Conservation (phyloP, 1,140 invertebrate genomes). For the Musca vetustissima region DNA sequence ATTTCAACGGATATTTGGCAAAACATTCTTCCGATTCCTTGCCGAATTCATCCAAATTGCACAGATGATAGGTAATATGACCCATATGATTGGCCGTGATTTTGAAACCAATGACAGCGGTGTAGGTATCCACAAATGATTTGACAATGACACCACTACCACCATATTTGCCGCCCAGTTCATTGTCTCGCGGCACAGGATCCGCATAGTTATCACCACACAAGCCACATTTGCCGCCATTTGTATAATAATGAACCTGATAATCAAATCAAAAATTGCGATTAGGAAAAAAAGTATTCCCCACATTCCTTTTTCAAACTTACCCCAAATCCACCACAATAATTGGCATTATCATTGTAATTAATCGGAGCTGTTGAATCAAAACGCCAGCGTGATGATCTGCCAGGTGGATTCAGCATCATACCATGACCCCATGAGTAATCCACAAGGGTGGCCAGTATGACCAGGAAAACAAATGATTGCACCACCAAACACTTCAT, state of each 20-base stretch:
- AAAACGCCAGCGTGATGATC: slow-evolving; percentile 68
- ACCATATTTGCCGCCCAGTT: slow-evolving; percentile 64
- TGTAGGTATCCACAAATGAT: slow-evolving; percentile 48
- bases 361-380: slow-evolving; percentile 62
- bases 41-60: slow-evolving; percentile 54
- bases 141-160: slow-evolving; percentile 60
- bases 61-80: slow-evolving; percentile 62
- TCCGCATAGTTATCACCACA: slow-evolving; percentile 62
- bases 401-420: slow-evolving; percentile 67
- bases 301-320: slow-evolving; percentile 30
- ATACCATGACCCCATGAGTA: slow-evolving; percentile 64
- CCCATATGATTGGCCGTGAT: slow-evolving; percentile 63
- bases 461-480: too few relatives aligned
- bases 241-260: slow-evolving; percentile 50
- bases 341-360: slow-evolving; percentile 68
- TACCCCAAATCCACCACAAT: slow-evolving; percentile 67
- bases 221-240: slow-evolving; percentile 62
- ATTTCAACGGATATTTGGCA: slow-evolving; percentile 55
- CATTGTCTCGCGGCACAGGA: slow-evolving; percentile 62
- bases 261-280: background rate
- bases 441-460: background rate
- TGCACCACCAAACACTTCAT: too few relatives aligned
- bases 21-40: slow-evolving; percentile 66
- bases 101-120: slow-evolving; percentile 54
- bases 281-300: background rate